These are phyloP conservation scores for Lepilemur ruficaudatus DNA, from an alignment of 2,797 vertebrate genomes.

Conservation along the genomic window DNA sequence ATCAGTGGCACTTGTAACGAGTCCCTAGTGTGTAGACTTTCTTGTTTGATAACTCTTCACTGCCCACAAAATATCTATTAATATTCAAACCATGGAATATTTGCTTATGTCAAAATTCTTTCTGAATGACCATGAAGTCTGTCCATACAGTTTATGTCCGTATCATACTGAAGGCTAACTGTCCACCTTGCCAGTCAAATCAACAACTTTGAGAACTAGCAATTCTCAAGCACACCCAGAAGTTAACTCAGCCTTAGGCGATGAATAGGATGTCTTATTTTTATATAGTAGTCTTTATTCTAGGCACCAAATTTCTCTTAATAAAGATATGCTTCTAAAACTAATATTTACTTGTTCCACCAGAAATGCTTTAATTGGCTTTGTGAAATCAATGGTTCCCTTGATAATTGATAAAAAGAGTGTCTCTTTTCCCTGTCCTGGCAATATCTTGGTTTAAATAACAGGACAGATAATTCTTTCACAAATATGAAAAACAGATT, in stretches of 20 bases:
- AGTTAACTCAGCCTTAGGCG: neutral
- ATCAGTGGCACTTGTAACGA: neutral
- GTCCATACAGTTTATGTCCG: neutral
- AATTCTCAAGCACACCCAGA: neutral
- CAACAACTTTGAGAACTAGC: neutral
- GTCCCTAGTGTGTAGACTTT: neutral
- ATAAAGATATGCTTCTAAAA: constrained; percentile 67
- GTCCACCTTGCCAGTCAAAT: neutral
- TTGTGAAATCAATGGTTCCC: constrained; percentile 78
- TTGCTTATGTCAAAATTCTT: neutral
- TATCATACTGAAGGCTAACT: neutral
- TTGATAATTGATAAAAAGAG: constrained; percentile 79
- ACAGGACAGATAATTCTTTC: constrained; percentile 81
- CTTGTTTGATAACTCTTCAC: neutral
- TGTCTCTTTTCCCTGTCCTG: constrained; percentile 79
- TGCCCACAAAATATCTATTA: neutral
- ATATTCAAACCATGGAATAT: neutral
- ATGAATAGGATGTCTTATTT: constrained; percentile 23
- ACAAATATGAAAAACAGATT: constrained; percentile 79
- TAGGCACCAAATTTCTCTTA: constrained; percentile 27
- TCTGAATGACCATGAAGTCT: neutral
- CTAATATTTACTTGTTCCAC: constrained; percentile 65
- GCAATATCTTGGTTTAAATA: constrained; percentile 80
- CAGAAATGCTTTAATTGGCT: constrained; percentile 62
- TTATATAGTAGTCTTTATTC: constrained; percentile 52